Evolutionary conservation across 2,888 invertebrate species (phyloP).

Genomic region (Heliconius charithonia): DNA sequence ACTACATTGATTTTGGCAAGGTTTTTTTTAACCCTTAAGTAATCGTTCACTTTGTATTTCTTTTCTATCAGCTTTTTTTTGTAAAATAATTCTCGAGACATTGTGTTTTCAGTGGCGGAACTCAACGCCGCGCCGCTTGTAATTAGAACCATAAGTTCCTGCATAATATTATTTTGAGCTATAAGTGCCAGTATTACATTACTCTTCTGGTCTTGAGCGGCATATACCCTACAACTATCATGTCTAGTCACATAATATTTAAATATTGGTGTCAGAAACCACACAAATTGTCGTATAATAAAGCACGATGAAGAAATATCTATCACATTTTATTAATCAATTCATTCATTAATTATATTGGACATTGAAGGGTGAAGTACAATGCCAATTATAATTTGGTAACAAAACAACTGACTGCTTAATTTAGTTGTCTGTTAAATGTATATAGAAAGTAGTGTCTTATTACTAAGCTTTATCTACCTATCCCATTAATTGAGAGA

Average conservation of each 20-base stretch:
- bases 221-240: neutral
- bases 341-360: neutral
- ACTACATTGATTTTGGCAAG: constrained; percentile 31
- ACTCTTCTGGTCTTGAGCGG: too few relatives aligned
- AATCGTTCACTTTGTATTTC: neutral
- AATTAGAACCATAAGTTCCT: too few relatives aligned
- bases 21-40: constrained; percentile 22
- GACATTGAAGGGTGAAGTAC: neutral
- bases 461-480: too few relatives aligned
- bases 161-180: too few relatives aligned
- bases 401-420: neutral
- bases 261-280: neutral
- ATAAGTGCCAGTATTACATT: too few relatives aligned
- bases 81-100: too few relatives aligned
- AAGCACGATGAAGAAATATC: neutral
- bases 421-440: neutral
- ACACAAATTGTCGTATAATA: neutral
- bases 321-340: neutral
- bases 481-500: neutral
- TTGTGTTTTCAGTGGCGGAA: too few relatives aligned
- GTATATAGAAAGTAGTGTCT: too few relatives aligned
- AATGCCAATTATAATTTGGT: neutral
- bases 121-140: too few relatives aligned
- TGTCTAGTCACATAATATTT: neutral
- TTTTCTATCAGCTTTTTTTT: too few relatives aligned